Evolutionary conservation across 2,888 invertebrate genomes (phyloP).

Genomic region (Tipula helvola): DNA sequence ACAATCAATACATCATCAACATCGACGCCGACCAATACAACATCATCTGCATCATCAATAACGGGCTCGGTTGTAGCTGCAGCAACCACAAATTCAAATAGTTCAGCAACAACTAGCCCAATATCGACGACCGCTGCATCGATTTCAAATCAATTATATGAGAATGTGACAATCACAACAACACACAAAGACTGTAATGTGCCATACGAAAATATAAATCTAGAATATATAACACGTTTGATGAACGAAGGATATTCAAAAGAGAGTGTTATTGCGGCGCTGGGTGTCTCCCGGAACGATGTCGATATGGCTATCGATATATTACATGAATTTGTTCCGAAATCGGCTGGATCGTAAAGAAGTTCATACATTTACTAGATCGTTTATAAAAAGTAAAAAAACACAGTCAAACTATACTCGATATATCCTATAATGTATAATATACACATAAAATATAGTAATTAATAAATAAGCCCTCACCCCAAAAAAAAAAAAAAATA

Average conservation of each 20-base stretch:
- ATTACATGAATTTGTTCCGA: constrained; percentile 75
- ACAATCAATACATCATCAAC: constrained; percentile 15
- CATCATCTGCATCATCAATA: constrained; percentile 16
- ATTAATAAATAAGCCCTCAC: not conserved
- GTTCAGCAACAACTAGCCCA: not conserved
- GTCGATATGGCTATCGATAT: constrained; percentile 94
- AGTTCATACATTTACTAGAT: not conserved
- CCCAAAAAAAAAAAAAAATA: not conserved
- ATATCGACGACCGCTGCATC: not conserved
- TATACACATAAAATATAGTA: not conserved
- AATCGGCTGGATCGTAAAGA: constrained; percentile 26
- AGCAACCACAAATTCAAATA: not conserved
- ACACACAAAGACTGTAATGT: constrained; percentile 41
- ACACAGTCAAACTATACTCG: too few relatives aligned
- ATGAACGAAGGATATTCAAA: constrained; percentile 84
- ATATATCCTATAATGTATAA: not conserved
- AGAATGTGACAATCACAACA: constrained; percentile 37
- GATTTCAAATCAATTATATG: constrained; percentile 27
- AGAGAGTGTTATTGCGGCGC: constrained; percentile 79
- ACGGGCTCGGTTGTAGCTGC: constrained; percentile 11
- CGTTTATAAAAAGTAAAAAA: too few relatives aligned
- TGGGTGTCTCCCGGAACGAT: constrained; percentile 87
- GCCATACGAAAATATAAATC: constrained; percentile 77
- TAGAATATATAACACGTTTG: constrained; percentile 79
- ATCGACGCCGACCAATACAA: constrained; percentile 13